Evolutionary conservation across 2,888 invertebrate species (phyloP).

Genomic region (Drosophila histrio): DNA sequence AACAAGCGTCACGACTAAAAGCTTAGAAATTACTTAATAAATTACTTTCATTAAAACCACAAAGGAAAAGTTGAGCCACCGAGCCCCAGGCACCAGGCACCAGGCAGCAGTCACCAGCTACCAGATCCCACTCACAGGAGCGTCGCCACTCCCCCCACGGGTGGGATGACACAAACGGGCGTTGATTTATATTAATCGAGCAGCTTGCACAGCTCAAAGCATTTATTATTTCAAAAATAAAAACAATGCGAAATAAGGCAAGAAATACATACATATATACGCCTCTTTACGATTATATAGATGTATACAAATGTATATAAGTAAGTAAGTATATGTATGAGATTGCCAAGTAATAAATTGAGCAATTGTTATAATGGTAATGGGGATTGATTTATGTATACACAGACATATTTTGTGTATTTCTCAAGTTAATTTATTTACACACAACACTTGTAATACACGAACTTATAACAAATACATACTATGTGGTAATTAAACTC

Average conservation of each 20-base stretch:
- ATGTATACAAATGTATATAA: background rate
- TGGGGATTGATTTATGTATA: background rate
- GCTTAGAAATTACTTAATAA: conserved; percentile 78
- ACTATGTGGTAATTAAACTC: conserved; percentile 41
- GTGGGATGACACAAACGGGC: conserved; percentile 63
- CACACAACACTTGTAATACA: conserved; percentile 17
- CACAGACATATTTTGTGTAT: background rate
- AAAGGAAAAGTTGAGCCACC: conserved; percentile 64
- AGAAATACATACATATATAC: conserved; percentile 27
- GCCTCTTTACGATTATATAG: background rate
- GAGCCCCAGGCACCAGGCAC: conserved; percentile 8
- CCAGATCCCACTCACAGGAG: conserved; percentile 4
- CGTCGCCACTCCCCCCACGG: conserved; percentile 2
- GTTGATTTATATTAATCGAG: conserved; percentile 76
- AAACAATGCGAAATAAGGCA: conserved; percentile 55
- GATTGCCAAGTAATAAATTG: conserved; percentile 65
- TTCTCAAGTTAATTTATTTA: conserved; percentile 21
- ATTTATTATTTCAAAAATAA: conserved; percentile 66
- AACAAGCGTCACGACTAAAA: conserved; percentile 70
- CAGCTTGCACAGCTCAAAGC: conserved; percentile 61
- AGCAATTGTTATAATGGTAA: conserved; percentile 30
- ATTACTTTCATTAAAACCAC: conserved; percentile 76
- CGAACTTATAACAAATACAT: conserved; percentile 31
- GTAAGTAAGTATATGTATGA: background rate
- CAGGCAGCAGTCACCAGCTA: too few species aligned